Percentiles rank a stretch among this genome's conserved stretches.
Evolutionary conservation across 1,140 invertebrate species (phyloP).

Genomic region (Stegodyphus dumicola): DNA sequence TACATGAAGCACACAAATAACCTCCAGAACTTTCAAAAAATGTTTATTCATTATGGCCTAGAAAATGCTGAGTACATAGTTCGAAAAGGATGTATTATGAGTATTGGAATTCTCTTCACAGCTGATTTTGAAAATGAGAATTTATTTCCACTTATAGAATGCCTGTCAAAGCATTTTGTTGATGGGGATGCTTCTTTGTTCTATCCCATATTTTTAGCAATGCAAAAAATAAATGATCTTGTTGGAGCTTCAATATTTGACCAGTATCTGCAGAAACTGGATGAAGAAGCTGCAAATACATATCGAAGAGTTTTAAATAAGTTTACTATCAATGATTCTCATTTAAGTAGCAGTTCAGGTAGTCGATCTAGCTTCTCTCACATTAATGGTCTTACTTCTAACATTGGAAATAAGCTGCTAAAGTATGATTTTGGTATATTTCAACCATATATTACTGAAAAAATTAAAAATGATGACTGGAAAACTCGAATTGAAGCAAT

Average conservation of each 20-base stretch:
- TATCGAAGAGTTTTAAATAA: constrained; percentile 49
- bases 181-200: constrained; percentile 62
- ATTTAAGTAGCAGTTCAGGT: constrained; percentile 49
- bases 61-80: constrained; percentile 51
- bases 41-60: constrained; percentile 63
- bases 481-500: constrained; percentile 73
- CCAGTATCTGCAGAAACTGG: constrained; percentile 52
- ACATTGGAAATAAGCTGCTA: constrained; percentile 11
- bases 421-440: constrained; percentile 60
- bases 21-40: constrained; percentile 61
- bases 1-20: constrained; percentile 64
- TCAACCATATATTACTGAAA: constrained; percentile 51
- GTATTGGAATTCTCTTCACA: constrained; percentile 63
- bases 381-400: constrained; percentile 16
- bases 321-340: constrained; percentile 37
- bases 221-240: constrained; percentile 63
- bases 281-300: constrained; percentile 54
- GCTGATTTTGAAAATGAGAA: constrained; percentile 63
- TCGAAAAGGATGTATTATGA: constrained; percentile 62
- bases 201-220: constrained; percentile 63
- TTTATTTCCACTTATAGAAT: constrained; percentile 62
- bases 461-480: constrained; percentile 71
- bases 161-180: constrained; percentile 62
- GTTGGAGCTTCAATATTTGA: constrained; percentile 59
- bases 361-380: constrained; percentile 47